Base-by-base conservation (phyloP, 2,888 invertebrate genomes). In the Ephialtes manifestator region DNA sequence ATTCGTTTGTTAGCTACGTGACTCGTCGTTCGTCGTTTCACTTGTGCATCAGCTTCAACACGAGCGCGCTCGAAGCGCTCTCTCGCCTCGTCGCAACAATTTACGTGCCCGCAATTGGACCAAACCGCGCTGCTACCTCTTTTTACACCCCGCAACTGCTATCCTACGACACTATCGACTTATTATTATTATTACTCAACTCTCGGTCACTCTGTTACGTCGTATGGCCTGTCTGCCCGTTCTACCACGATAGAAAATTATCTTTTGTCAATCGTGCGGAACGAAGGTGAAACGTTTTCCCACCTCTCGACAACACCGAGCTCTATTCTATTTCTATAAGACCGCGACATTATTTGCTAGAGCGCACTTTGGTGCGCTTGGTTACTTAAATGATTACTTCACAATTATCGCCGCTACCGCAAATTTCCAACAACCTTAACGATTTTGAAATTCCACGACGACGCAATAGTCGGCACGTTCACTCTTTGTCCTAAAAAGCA, bases 181-280 rank as follows among this genome's bases (percentile, higher is more conserved):
- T 48, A 28, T 48, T 74, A 39, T 24, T 24, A 24, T 39, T 39
- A 63, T 76, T 76, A 65, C 76, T 65, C 76, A 76, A 76, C 79
- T 79, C 71, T 79, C 43, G 24, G 28, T 55, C 18, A 58, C 53
- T 53, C 39, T 15, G 76, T 63, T 65, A 51, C 63, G 65, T 65
- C 58, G 28, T 63, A 20, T 60, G 51, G 35, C 79, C 67, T n/a
- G 46, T 18, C 67, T 70, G 70, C 46, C 46, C 55, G 55, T 13
- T 53, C 60, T 60, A 48, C 70, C 20, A 76, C 63, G 74, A 70
- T 63, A 28, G 63, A 79, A 83, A 77, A 82, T 83, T 79, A 75
- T 83, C 68, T 83, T 68, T 72, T 78, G 74, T 68, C 75, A 51
- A 79, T 83, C 83, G 83, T 70, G 79, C 83, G 70, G 74, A 83